phyloP scores from a whole-genome alignment of 2,113 vertebrate genomes.

The Delphinapterus leucas region DNA sequence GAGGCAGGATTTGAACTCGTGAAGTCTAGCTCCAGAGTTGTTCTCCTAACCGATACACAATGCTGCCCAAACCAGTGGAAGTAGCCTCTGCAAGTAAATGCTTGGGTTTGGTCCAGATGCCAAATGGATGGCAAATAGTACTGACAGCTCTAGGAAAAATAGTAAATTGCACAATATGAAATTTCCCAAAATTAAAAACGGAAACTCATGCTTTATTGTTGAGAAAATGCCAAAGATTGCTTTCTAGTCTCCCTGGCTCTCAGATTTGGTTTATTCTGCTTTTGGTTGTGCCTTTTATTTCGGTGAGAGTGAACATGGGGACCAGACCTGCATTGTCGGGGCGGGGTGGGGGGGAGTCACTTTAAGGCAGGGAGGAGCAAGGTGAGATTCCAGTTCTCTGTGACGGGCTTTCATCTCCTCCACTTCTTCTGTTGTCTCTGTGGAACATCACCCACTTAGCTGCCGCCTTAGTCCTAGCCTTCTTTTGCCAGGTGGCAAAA shows the following conservation, averaged over 20 bases:
- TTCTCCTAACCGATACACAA: neutral
- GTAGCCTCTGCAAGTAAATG: neutral
- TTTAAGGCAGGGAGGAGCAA: neutral
- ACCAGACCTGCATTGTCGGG: neutral
- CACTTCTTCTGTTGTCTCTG: neutral
- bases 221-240: constrained; percentile 29
- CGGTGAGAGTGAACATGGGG: neutral
- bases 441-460: neutral
- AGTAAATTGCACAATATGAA: constrained; percentile 43
- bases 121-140: constrained; percentile 26
- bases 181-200: constrained; percentile 57
- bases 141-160: neutral
- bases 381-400: neutral
- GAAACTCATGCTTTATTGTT: constrained; percentile 31
- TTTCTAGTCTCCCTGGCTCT: constrained; percentile 33
- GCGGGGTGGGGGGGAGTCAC: neutral
- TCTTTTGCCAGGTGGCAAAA: neutral
- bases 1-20: constrained; percentile 22
- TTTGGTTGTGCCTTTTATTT: neutral
- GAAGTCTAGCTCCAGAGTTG: neutral
- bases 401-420: neutral
- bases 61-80: neutral
- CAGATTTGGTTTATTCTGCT: neutral
- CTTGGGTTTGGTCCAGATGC: constrained; percentile 41
- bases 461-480: neutral